These are phyloP conservation scores for Dipus sagitta DNA, from an alignment of 2,797 vertebrate species.

Conservation along the genomic window DNA sequence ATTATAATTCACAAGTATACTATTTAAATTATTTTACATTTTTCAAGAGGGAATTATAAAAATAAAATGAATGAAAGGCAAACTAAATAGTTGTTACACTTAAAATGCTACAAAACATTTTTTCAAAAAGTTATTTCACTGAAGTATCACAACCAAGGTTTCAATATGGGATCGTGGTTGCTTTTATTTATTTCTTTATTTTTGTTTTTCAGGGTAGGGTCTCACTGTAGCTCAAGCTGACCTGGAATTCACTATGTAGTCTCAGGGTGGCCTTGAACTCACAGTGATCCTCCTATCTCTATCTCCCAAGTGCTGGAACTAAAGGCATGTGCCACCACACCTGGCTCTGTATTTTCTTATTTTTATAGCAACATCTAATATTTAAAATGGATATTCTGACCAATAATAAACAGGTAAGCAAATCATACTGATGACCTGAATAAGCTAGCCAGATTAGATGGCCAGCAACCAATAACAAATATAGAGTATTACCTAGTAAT, in stretches of 20 bases:
- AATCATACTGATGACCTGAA: not conserved
- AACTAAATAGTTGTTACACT: conserved; percentile 71
- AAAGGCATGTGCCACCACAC: too few relatives aligned
- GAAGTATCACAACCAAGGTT: conserved; percentile 80
- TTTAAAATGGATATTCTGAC: conserved; percentile 60
- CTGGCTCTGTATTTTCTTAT: not conserved
- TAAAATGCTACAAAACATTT: conserved; percentile 77
- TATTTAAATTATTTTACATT: conserved; percentile 86
- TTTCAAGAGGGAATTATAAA: conserved; percentile 84
- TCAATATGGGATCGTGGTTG: conserved; percentile 51
- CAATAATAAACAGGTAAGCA: conserved; percentile 16
- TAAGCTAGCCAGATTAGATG: too few relatives aligned
- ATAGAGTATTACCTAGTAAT: conserved; percentile 31
- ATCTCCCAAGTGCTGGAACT: too few relatives aligned
- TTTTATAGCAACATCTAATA: conserved; percentile 63
- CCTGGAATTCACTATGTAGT: too few relatives aligned
- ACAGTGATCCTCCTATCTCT: too few relatives aligned
- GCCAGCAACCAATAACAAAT: not conserved
- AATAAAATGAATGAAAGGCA: conserved; percentile 73
- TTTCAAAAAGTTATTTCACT: conserved; percentile 70
- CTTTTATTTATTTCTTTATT: conserved; percentile 43
- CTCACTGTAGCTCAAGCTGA: too few relatives aligned
- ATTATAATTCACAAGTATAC: conserved; percentile 85
- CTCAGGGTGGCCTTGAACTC: too few relatives aligned
- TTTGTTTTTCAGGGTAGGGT: too few relatives aligned